These are phyloP conservation scores for Chelmon rostratus DNA, from an alignment of 2,797 vertebrate species.

Conservation along the genomic window DNA sequence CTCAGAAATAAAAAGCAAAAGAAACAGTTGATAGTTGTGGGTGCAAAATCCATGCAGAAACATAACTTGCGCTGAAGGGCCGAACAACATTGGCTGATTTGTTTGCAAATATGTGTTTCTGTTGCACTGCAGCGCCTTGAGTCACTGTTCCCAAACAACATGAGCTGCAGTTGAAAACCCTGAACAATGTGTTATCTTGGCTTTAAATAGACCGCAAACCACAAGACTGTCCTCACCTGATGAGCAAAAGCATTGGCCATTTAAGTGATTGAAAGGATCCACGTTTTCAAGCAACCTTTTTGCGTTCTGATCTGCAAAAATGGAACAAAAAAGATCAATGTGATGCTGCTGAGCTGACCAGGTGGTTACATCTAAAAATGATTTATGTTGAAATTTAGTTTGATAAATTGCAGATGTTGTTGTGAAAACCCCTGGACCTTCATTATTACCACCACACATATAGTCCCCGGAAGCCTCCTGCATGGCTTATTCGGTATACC, in stretches of 20 bases:
- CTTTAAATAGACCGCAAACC: background rate
- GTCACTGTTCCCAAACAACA: background rate
- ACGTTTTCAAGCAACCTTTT: background rate
- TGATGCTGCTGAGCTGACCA: background rate
- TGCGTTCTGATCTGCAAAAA: background rate
- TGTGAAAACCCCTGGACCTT: conserved; percentile 12
- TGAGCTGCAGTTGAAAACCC: no score
- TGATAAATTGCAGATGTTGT: conserved; percentile 42
- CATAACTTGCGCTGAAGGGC: background rate
- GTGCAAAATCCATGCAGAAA: background rate
- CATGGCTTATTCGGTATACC: background rate
- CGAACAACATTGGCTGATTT: background rate
- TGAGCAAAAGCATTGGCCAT: background rate
- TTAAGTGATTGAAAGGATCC: conserved; percentile 10
- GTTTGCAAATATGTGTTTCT: background rate
- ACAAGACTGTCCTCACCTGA: background rate
- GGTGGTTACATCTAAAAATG: conserved; percentile 6
- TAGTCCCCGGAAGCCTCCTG: conserved; percentile 9
- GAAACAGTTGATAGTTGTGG: background rate
- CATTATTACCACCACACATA: conserved; percentile 31
- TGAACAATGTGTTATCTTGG: no score
- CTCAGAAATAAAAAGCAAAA: background rate
- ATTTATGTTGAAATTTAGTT: conserved; percentile 46
- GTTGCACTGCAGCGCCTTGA: background rate
- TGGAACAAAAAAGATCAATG: background rate